Evolutionary conservation across 2,888 invertebrate species (phyloP), one percentile per base, ranked within the genome.

Genomic region (Temnothorax unifasciatus): DNA sequence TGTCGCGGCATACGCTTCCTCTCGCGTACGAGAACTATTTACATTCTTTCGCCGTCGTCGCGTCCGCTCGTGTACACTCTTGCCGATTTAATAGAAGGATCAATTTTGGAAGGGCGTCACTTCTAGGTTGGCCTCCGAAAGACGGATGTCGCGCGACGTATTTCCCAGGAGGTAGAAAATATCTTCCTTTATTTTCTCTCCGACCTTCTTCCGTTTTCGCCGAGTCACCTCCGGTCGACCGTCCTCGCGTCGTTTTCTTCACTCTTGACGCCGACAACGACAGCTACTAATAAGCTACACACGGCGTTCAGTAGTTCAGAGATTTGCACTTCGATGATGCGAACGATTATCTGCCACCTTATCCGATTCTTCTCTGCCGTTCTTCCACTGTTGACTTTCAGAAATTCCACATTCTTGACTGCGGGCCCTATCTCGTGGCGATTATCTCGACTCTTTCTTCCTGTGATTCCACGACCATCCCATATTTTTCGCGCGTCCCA

Each of bases 391-490:
- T 76, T 38, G 69, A 59, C 71, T 71, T 52, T 79, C 57, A 79
- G 47, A 59, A 47, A 79, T 47, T 21, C 79, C 71, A 59, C 79
- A 79, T 79, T 57, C 57, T 79, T 71, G 71, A 59, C 29, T 82
- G 63, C n/a, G 64, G 50, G 47, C 3, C 3, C 41, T 21, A 41
- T 63, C 75, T 34, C 54, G 44, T 47, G 6, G 71, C 76, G 85
- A 90, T 92, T 92, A 92, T 89, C 92, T 87, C 82, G 91, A 91
- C 90, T 90, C 92, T 95, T 95, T 95, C 92, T 95, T 94, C 89
- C 95, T 93, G 92, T 95, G 95, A 93, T 95, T 95, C 94, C 95
- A 95, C 92, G 95, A 95, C 94, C 95, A 94, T 95, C 91, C 95
- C 95, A 95, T 94, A 93, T 93, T 94, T 68, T 93, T 87, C 85